Evolutionary conservation across 64 coral and sea anemone species (phyloP).

Genomic region (Pocillopora damicornis): DNA sequence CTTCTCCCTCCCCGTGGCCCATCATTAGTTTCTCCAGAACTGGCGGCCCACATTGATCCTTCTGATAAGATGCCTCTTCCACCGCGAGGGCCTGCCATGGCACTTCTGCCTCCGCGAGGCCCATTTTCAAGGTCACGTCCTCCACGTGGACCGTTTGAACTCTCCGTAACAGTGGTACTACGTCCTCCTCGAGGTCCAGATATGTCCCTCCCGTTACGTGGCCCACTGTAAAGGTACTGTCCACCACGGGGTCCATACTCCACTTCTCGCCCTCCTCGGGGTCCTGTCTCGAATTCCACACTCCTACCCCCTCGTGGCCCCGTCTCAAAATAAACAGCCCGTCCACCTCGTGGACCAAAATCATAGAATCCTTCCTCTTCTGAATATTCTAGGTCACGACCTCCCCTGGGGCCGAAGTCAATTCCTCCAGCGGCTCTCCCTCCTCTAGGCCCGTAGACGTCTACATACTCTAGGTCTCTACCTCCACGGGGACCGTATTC

Average conservation of each 20-base stretch:
- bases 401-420: constrained; percentile 28
- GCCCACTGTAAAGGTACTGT: constrained; percentile 24
- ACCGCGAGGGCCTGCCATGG: constrained; percentile 20
- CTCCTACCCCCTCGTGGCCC: constrained; percentile 59
- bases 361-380: constrained; percentile 11
- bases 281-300: constrained; percentile 2
- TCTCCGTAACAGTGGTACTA: background rate
- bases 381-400: background rate
- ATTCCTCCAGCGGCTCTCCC: constrained; percentile 8
- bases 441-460: constrained; percentile 43
- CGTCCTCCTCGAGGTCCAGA: constrained; percentile 61
- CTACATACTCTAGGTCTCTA: background rate
- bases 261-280: constrained; percentile 13
- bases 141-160: constrained; percentile 19
- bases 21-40: background rate
- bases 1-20: constrained; percentile 34
- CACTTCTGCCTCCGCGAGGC: constrained; percentile 27
- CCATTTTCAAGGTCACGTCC: constrained; percentile 16
- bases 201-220: constrained; percentile 53
- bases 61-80: constrained; percentile 39
- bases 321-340: background rate
- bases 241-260: constrained; percentile 38
- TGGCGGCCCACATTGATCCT: constrained; percentile 2
- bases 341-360: constrained; percentile 19
- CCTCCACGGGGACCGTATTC: constrained; percentile 40